Conservation (phyloP, 1,140 invertebrate genomes). For the Drosophila yakuba region DNA sequence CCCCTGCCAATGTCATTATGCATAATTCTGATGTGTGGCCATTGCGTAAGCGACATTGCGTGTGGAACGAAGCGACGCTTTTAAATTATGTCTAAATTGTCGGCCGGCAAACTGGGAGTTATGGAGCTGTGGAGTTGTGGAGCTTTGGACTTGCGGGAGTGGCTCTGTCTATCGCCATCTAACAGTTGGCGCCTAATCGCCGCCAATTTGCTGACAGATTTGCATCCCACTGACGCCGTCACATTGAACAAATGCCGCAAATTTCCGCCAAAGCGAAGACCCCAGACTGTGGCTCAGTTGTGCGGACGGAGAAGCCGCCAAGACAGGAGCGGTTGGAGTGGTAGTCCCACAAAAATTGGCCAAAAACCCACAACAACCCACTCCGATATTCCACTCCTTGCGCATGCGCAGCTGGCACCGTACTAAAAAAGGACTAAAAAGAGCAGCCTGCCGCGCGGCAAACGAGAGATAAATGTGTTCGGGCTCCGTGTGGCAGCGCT, state of each 20-base stretch:
- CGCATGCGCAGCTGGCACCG: constrained; percentile 50
- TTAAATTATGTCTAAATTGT: constrained; percentile 73
- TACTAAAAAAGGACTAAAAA: constrained; percentile 61
- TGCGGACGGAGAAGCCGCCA: background rate
- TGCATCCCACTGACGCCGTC: constrained; percentile 24
- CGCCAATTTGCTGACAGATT: constrained; percentile 75
- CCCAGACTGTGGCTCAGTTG: background rate
- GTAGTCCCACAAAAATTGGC: constrained; percentile 9
- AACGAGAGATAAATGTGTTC: constrained; percentile 48
- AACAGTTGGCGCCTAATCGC: constrained; percentile 53
- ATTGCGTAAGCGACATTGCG: constrained; percentile 69
- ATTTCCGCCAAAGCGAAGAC: constrained; percentile 35
- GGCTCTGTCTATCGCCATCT: background rate
- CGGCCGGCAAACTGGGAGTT: constrained; percentile 40
- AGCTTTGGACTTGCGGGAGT: background rate
- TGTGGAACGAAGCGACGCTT: constrained; percentile 31
- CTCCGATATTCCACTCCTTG: constrained; percentile 15
- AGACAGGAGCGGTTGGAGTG: background rate
- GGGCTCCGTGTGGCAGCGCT: constrained; percentile 31
- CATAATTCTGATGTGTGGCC: constrained; percentile 75
- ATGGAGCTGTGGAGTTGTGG: background rate
- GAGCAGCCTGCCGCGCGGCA: constrained; percentile 24
- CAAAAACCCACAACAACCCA: background rate
- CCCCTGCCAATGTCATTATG: constrained; percentile 33
- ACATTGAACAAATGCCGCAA: constrained; percentile 50